Base-by-base conservation (phyloP, 2,113 vertebrate species). In the Paratilapia polleni region DNA sequence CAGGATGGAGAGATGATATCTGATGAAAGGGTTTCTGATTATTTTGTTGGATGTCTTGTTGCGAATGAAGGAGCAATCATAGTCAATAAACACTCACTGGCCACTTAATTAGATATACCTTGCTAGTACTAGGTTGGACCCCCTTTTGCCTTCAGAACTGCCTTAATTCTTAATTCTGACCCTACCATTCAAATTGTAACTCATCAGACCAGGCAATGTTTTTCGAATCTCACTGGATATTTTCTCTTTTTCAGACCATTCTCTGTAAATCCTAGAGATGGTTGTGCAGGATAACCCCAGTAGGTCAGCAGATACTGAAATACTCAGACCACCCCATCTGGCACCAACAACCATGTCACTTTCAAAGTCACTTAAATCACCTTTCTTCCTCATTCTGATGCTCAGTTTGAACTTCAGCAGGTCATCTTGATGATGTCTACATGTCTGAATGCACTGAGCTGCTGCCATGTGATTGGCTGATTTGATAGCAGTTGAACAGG, bases 281-380 rank as follows among this genome's bases (percentile, higher is more conserved):
- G 41, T 43, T 43, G 41, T 43, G 41, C 4, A 8, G 38, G 63
- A 47, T 47, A 68, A 11, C 47, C 13, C 63, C n/a, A 15, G n/a
- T 24, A 66, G 38, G 13, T 66, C 36, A 41, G n/a, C 28, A 31
- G 28, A 3, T 31, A 3, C 63, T 43, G 8, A 68, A 68, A 68
- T 47, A 47, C 28, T 31, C 28, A 31, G 28, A 31, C 14, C 0
- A 43, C 38, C 22, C 2, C 4, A 1, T n/a, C 20, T 0, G 12
- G 61, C 62, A 64, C 62, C 62, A 41, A 64, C 20, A 64, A 0
- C 62, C 4, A 41, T 15, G n/a, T 36, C n/a, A 64, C 36, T 24
- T 64, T 64, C n/a, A 64, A 41, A 41, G 36, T 64, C 4, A 1
- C 41, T 64, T 64, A 64, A 64, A 64, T 66, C 63, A 6, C 36